Conservation (phyloP, 2,113 vertebrate species). For the Calidris pugnax region DNA sequence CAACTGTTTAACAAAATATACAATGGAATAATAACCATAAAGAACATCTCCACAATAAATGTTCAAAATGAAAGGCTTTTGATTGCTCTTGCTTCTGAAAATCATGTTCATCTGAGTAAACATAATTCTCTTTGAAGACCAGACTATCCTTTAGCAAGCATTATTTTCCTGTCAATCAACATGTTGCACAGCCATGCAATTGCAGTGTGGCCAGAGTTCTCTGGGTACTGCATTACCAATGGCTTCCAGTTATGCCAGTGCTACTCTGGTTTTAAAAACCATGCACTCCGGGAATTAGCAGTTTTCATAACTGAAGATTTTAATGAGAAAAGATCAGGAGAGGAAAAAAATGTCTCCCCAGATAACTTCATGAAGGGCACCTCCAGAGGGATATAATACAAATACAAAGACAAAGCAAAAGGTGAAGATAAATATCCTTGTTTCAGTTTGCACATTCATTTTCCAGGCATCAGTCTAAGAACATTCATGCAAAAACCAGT, state of each 20-base stretch:
- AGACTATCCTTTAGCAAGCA: background rate
- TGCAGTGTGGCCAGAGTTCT: background rate
- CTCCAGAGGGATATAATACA: background rate
- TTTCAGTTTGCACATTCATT: slow-evolving; percentile 31
- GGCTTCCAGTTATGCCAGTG: background rate
- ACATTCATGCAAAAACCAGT: slow-evolving; percentile 27
- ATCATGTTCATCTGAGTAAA: slow-evolving; percentile 13
- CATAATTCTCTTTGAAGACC: slow-evolving; percentile 8
- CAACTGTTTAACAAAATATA: background rate
- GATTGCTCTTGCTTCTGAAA: slow-evolving; percentile 38
- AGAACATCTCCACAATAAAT: background rate
- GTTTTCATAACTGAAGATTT: background rate
- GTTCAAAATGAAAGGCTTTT: slow-evolving; percentile 18
- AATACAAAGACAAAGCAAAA: background rate
- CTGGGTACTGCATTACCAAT: background rate
- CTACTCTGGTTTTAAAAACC: background rate
- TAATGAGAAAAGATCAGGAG: background rate
- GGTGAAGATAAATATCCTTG: background rate
- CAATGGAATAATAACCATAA: background rate
- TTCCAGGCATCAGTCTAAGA: slow-evolving; percentile 16
- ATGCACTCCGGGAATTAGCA: background rate
- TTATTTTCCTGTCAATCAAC: slow-evolving; percentile 36
- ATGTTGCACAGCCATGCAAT: background rate
- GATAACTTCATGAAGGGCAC: background rate
- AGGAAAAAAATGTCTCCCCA: background rate